phyloP scores from a whole-genome alignment of 2,113 vertebrate genomes.

The Acanthochromis polyacanthus region DNA sequence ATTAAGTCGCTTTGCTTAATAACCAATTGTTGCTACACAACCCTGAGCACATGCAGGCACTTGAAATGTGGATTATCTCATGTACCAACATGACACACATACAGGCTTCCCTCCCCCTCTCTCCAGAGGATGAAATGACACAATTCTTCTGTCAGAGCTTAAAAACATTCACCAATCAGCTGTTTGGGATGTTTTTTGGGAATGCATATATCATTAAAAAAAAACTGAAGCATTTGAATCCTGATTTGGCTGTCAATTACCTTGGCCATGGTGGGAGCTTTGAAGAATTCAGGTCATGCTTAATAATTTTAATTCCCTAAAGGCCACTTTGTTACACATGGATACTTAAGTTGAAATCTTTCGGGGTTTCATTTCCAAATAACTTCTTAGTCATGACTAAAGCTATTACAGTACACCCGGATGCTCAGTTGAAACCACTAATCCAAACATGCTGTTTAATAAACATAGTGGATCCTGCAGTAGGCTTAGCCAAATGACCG shows the following conservation, averaged over 20 bases:
- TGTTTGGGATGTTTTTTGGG: no score
- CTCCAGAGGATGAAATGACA: slow-evolving; percentile 67
- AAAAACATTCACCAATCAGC: slow-evolving; percentile 22
- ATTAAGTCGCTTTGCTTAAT: slow-evolving; percentile 39
- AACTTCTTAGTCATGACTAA: neutral
- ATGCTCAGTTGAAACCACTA: neutral
- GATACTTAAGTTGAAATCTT: neutral
- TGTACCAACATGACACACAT: slow-evolving; percentile 31
- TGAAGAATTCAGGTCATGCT: neutral
- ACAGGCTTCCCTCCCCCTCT: slow-evolving; percentile 44
- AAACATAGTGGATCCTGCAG: neutral
- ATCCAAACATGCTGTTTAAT: neutral
- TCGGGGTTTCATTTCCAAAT: neutral
- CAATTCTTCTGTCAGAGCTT: slow-evolving; percentile 46
- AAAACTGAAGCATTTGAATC: no score
- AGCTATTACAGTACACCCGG: neutral
- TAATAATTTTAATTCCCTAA: neutral
- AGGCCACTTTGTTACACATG: neutral
- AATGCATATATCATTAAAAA: no score
- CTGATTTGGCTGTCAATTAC: no score
- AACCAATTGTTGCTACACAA: slow-evolving; percentile 18
- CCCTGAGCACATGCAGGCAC: slow-evolving; percentile 10
- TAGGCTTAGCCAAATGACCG: neutral
- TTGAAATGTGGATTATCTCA: slow-evolving; percentile 46
- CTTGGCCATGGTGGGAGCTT: no score